These are phyloP conservation scores for Puma concolor DNA, from an alignment of 2,113 vertebrate species.

Conservation along the genomic window DNA sequence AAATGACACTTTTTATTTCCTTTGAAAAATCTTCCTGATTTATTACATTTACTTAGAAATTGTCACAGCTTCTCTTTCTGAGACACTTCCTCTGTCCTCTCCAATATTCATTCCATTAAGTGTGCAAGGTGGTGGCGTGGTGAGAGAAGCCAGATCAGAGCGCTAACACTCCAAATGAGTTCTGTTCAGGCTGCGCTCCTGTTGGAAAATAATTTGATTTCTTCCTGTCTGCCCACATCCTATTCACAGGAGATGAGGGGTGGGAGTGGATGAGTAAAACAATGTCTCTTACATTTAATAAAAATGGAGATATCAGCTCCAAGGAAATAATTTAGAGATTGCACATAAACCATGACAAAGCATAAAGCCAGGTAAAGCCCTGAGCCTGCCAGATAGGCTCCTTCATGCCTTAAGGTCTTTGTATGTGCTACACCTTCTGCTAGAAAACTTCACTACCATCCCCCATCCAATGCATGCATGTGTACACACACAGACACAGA, in stretches of 20 bases:
- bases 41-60: constrained; percentile 87
- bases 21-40: constrained; percentile 86
- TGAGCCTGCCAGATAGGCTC: constrained; percentile 80
- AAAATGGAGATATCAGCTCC: constrained; percentile 84
- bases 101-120: constrained; percentile 77
- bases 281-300: constrained; percentile 85
- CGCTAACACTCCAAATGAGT: constrained; percentile 84
- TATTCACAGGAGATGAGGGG: constrained; percentile 80
- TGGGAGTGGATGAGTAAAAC: constrained; percentile 76
- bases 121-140: constrained; percentile 67
- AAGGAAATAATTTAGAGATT: constrained; percentile 86
- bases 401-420: constrained; percentile 56
- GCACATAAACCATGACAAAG: constrained; percentile 83
- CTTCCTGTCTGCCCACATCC: constrained; percentile 83
- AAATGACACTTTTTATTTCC: constrained; percentile 86
- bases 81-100: constrained; percentile 78
- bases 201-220: constrained; percentile 87
- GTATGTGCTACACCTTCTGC: not conserved
- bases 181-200: constrained; percentile 84
- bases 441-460: not conserved
- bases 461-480: not conserved
- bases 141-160: constrained; percentile 82
- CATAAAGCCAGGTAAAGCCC: constrained; percentile 83
- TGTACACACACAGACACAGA: not conserved
- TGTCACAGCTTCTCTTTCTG: constrained; percentile 86